Base-by-base conservation (phyloP, 1,140 invertebrate species). In the Cyrtorhinus lividipennis region DNA sequence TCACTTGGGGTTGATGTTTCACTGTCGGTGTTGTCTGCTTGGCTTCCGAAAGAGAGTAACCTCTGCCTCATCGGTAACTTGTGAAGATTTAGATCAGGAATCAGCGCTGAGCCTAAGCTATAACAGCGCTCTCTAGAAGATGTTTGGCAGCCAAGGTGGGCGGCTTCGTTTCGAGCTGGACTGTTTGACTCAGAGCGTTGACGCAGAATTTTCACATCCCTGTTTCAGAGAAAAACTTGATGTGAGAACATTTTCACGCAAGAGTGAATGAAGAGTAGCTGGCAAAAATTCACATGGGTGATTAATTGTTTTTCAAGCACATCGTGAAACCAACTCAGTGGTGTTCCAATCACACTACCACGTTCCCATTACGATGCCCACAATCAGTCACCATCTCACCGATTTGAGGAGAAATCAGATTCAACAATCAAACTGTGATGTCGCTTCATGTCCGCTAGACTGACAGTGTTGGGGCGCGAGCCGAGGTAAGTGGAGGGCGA, bases 31-130 rank as follows among this genome's bases (percentile, higher is more conserved):
- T 26, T 24, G 30, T 64, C 62, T 18, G 56, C 58, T 70, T 85
- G 83, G 69, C 84, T 86, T 59, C 83, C 81, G 68, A 83, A 86
- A 62, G 83, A 84, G 68, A 83, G 83, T 63, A 84, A 82, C 26
- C 77, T 69, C 26, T 73, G 68, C 59, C 65, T 71, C 59, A 73
- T 70, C 10, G 67, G 15, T 5, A 22, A 22, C 15, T 24, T 59
- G 22, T 38, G 18, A 15, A 44, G 60, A n/a, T n/a, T n/a, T 46
- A 53, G 18, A 25, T 64, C 65, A 1, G 64, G 30, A 24, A 65
- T 71, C 53, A 66, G 72, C 71, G 45, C 72, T 70, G 57, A 70
- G 5, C 80, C 80, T 64, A 83, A 73, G 67, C 80, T 82, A 61
- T 83, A 78, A 68, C 81, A 83, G 65, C 81, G 63, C 46, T 75